A percentile compares a stretch with the other conserved stretches of the same genome.
These are phyloP conservation scores for Pelvicachromis taeniatus DNA, from an alignment of 2,113 vertebrate species.

Conservation along the genomic window DNA sequence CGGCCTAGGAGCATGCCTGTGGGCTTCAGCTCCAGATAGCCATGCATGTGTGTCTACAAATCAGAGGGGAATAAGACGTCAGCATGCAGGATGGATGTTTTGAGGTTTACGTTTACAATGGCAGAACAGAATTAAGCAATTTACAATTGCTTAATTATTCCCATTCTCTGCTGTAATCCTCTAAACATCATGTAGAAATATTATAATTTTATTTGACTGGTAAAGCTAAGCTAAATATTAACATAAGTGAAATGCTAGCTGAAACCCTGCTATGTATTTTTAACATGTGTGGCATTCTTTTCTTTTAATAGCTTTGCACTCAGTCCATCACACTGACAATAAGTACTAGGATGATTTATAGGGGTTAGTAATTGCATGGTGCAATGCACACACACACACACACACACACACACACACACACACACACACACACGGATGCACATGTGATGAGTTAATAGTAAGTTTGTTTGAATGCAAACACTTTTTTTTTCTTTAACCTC, in stretches of 20 bases:
- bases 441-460: not conserved
- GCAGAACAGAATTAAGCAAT: not conserved
- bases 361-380: not conserved
- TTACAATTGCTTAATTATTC: not conserved
- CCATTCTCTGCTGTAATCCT: not conserved
- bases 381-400: not conserved
- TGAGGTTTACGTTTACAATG: not conserved
- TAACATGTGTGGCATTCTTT: not conserved
- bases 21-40: constrained; percentile 42
- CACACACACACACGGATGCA: not conserved
- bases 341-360: not conserved
- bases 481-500: not conserved
- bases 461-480: not conserved
- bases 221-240: not conserved
- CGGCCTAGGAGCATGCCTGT: constrained; percentile 39
- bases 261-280: not conserved
- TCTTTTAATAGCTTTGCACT: not conserved
- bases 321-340: not conserved
- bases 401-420: not conserved
- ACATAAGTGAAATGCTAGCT: not conserved
- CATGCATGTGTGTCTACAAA: constrained; percentile 8
- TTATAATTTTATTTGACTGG: not conserved
- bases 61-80: constrained; percentile 24
- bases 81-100: constrained; percentile 9
- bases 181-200: not conserved